Base-by-base conservation (phyloP, 2,888 invertebrate species). In the Hyles lineata region DNA sequence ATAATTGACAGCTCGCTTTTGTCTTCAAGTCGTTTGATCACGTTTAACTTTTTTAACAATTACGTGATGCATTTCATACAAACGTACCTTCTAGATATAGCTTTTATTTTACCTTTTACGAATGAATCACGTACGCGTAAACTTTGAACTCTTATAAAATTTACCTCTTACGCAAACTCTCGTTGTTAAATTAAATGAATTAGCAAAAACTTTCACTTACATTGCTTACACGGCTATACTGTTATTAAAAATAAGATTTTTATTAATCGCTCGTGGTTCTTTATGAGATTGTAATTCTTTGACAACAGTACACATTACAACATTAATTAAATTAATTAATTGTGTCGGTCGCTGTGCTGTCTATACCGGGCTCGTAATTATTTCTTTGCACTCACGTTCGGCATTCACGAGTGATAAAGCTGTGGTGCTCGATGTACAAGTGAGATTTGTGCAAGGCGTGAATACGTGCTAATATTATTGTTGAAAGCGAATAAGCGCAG, bases 191-290 rank as follows among this genome's bases (percentile, higher is more conserved):
- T 23, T 72, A 63, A 72, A 72, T 63, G 35, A 63, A 55, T 50
- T 61, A 61, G 43, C 29, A 62, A 29, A 25, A 63, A 82, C 82
- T 85, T 85, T 84, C 83, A 80, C 87, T 88, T 87, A 87, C 86
- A 79, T 84, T 83, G 83, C 82, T 83, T 87, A 86, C 81, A 83
- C 80, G 84, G 80, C 77, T 80, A 81, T 81, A 82, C 81, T 84
- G 82, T 82, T 82, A 86, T 79, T 89, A 86, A 87, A 83, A 82
- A 74, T 72, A 55, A 17, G 29, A 19, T 21, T 52, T 72, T 75
- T 78, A 73, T 74, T 79, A 77, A 78, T n/a, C 50, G 32, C n/a
- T 58, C 29, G 29, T 58, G 70, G 70, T 70, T 70, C 70, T 70
- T 70, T 70, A 55, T 70, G 21, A n/a, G 58, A 35, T 67, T 72